Percentiles rank a stretch among this genome's conserved stretches.
Conservation (phyloP, 2,113 vertebrate species). For the Stictonetta naevosa region DNA sequence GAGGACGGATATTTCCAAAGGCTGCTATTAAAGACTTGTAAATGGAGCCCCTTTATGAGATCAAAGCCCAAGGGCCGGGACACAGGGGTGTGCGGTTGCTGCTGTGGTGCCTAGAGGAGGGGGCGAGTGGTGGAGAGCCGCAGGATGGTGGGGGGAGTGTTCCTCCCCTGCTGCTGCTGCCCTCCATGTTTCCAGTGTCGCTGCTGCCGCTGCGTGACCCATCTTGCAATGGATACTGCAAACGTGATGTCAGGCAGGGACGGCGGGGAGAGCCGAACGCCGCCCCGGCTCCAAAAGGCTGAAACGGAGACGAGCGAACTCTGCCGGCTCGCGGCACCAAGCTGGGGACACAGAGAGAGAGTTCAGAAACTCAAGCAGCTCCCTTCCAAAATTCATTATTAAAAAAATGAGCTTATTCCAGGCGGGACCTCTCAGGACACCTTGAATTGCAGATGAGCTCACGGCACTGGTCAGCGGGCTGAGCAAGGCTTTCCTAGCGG, state of each 20-base stretch:
- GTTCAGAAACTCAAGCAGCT: not conserved
- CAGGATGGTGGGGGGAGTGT: constrained; percentile 77
- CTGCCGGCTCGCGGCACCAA: not conserved
- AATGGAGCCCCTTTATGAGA: constrained; percentile 83
- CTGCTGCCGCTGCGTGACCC: constrained; percentile 79
- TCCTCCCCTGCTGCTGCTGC: constrained; percentile 73
- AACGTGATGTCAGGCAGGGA: constrained; percentile 79
- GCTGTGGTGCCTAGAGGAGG: constrained; percentile 62
- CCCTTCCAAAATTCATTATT: not conserved
- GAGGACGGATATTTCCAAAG: constrained; percentile 80
- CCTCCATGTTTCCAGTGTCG: constrained; percentile 80
- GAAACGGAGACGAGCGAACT: not conserved
- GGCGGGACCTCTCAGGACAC: not conserved
- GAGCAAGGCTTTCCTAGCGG: not conserved
- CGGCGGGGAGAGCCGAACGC: not conserved
- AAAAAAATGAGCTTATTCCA: not conserved
- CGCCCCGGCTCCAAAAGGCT: not conserved
- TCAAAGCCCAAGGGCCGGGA: constrained; percentile 80
- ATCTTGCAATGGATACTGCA: constrained; percentile 82
- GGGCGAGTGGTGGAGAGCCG: constrained; percentile 67
- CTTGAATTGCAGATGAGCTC: not conserved
- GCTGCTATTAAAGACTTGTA: constrained; percentile 79
- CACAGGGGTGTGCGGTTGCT: constrained; percentile 56
- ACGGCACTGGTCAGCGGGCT: too few species aligned
- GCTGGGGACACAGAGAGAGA: not conserved